Base-by-base conservation (phyloP, 2,888 invertebrate species). In the Galeruca laticollis region DNA sequence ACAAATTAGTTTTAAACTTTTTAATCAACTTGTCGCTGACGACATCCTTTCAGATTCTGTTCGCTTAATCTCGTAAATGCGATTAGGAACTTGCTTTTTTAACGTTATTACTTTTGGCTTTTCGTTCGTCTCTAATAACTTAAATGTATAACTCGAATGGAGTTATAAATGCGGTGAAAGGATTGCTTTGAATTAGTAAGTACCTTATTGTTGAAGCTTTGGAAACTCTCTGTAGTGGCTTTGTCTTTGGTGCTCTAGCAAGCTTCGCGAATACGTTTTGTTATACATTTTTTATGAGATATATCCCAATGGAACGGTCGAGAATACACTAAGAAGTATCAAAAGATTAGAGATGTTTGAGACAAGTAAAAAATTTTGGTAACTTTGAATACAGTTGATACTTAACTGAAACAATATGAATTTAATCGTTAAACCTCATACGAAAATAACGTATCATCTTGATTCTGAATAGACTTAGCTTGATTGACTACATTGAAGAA, bases 1-100 rank as follows among this genome's bases (percentile, higher is more conserved):
- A 82, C 83, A 83, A 83, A 83, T 84, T 83, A 83, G 81, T 83
- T 83, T 81, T 79, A 80, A 82, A 84, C 81, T 81, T 84, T 83
- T 83, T 83, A 83, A 84, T 83, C 82, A 82, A 83, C 82, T 83
- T 82, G 82, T 80, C 82, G 80, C 79, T 77, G 78, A 77, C 80
- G 81, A 78, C 67, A 66, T 63, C 64, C 78, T 77, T 77, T 74
- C 74, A 73, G 78, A 78, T 77, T 78, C 77, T 72, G 75, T 74
- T 78, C 73, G 76, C 76, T 76, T 75, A 79, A 77, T 78, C 75
- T 72, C 73, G 75, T 77, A 78, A 80, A 81, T 76, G 73, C 76
- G 78, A 80, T 81, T 80, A 79, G 74, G 76, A 81, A 79, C 76
- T 78, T 72, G 75, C 72, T 73, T 73, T 66, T 64, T 70, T 74